phyloP scores from a whole-genome alignment of 2,797 vertebrate species.

The Notamacropus eugenii region DNA sequence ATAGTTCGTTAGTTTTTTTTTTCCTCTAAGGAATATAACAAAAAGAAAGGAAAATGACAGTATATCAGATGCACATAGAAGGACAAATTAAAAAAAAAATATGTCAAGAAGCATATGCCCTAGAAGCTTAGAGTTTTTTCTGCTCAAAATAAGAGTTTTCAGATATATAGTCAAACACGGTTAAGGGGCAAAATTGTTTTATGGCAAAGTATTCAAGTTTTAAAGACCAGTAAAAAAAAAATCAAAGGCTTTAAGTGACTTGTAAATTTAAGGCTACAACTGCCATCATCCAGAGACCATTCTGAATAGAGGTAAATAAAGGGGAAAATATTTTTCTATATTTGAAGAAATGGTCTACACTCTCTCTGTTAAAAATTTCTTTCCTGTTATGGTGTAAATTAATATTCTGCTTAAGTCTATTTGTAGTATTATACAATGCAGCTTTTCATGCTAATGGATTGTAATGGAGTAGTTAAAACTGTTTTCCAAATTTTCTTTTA shows the following conservation, averaged over 20 bases:
- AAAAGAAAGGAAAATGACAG: conserved; percentile 18
- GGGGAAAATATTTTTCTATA: background rate
- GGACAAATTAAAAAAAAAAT: conserved; percentile 46
- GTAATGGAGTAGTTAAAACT: conserved; percentile 34
- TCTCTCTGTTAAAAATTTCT: conserved; percentile 17
- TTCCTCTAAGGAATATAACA: conserved; percentile 53
- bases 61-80: conserved; percentile 16
- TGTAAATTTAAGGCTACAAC: background rate
- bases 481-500: conserved; percentile 49
- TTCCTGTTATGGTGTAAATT: conserved; percentile 6
- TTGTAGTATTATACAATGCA: conserved; percentile 22
- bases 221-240: background rate
- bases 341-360: conserved; percentile 8
- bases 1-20: conserved; percentile 72
- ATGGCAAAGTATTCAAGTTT: background rate
- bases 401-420: conserved; percentile 23
- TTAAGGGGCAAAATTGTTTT: conserved; percentile 9
- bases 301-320: background rate
- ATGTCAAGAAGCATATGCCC: conserved; percentile 31
- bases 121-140: background rate
- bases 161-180: background rate
- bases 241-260: background rate
- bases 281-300: background rate
- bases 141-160: background rate
- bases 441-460: conserved; percentile 6